Conservation (phyloP, 2,113 vertebrate genomes). For the Forbesichthys papilliferus region DNA sequence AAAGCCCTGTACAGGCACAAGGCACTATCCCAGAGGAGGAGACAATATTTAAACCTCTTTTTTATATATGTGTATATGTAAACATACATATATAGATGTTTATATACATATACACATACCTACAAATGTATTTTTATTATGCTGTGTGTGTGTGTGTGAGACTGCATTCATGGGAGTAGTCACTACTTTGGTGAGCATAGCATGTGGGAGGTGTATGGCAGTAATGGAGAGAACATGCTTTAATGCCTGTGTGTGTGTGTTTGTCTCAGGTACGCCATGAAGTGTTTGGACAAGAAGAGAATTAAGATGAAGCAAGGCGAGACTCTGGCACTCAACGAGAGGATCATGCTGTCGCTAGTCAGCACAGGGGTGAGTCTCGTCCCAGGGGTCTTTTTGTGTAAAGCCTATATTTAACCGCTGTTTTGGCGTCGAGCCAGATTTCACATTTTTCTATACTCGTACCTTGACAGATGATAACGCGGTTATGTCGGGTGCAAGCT, state of each 20-base stretch:
- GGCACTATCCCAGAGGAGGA: too few relatives aligned
- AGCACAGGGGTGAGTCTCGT: slow-evolving; percentile 91
- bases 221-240: neutral
- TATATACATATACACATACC: too few relatives aligned
- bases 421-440: neutral
- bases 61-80: too few relatives aligned
- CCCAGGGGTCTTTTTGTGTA: neutral
- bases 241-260: slow-evolving; percentile 3
- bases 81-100: too few relatives aligned
- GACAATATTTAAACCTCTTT: too few relatives aligned
- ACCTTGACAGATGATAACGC: neutral
- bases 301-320: slow-evolving; percentile 99
- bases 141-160: too few relatives aligned
- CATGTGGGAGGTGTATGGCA: neutral
- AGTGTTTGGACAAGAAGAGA: slow-evolving; percentile 98
- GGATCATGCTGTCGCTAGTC: slow-evolving; percentile 97
- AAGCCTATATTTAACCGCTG: neutral
- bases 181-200: too few relatives aligned
- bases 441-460: neutral
- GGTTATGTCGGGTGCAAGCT: neutral
- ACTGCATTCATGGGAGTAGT: too few relatives aligned
- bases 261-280: slow-evolving; percentile 93
- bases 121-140: too few relatives aligned
- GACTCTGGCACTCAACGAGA: slow-evolving; percentile 94
- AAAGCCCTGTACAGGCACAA: too few relatives aligned